Conservation (phyloP, 2,797 vertebrate genomes). For the Podarcis lilfordi region DNA sequence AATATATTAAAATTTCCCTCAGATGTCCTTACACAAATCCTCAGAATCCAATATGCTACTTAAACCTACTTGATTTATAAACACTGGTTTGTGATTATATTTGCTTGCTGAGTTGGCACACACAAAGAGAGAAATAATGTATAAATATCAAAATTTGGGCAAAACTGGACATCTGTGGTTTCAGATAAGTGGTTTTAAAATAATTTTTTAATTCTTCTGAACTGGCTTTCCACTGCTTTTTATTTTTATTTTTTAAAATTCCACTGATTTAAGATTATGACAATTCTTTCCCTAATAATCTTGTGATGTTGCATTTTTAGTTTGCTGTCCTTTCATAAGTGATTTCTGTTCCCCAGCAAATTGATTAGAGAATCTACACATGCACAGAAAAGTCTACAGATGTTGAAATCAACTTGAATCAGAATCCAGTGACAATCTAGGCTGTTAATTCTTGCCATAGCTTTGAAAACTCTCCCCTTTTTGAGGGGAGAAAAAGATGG, state of each 20-base stretch:
- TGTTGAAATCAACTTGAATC: constrained; percentile 75
- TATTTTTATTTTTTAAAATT: constrained; percentile 39
- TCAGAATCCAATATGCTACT: background rate
- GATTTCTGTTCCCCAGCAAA: constrained; percentile 67
- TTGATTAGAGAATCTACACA: constrained; percentile 68
- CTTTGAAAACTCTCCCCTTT: constrained; percentile 71
- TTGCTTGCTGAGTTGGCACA: background rate
- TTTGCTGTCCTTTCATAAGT: constrained; percentile 79
- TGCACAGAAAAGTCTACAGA: constrained; percentile 66
- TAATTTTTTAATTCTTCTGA: background rate
- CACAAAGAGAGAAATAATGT: background rate
- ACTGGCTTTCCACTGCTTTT: constrained; percentile 8
- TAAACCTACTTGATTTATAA: background rate
- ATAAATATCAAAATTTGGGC: background rate
- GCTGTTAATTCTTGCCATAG: constrained; percentile 73
- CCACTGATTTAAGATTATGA: constrained; percentile 51
- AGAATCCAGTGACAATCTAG: constrained; percentile 74
- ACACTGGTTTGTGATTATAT: background rate
- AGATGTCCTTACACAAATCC: background rate
- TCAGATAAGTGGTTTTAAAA: background rate
- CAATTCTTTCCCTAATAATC: constrained; percentile 42
- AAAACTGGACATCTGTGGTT: background rate
- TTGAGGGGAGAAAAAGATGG: constrained; percentile 67
- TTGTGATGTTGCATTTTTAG: constrained; percentile 80
- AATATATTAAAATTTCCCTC: background rate